These are phyloP conservation scores for Symphodus melops DNA, from an alignment of 2,113 vertebrate species.

Conservation along the genomic window DNA sequence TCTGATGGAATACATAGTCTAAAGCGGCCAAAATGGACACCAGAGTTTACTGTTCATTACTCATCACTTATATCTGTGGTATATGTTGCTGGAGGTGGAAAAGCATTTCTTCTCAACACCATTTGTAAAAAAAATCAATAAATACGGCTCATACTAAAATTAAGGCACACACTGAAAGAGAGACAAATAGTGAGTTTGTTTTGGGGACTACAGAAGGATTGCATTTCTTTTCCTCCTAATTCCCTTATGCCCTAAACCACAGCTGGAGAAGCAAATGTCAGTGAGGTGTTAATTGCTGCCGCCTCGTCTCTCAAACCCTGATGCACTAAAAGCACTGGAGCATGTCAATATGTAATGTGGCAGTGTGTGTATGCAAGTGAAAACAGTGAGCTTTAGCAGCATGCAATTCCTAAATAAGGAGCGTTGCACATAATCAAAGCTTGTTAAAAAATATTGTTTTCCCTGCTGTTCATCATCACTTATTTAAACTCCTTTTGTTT, in stretches of 20 bases:
- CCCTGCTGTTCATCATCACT: neutral
- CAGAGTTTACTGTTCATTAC: too few species aligned
- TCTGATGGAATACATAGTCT: too few species aligned
- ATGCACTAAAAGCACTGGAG: conserved; percentile 44
- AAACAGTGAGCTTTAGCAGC: conserved; percentile 11
- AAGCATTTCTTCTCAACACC: conserved; percentile 1
- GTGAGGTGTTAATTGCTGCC: conserved; percentile 69
- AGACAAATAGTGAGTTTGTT: conserved; percentile 11
- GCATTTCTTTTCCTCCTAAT: conserved; percentile 41
- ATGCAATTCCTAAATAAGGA: conserved; percentile 13
- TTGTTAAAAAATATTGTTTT: neutral
- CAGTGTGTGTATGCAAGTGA: conserved; percentile 32
- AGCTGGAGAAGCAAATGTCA: conserved; percentile 71
- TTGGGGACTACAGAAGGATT: conserved; percentile 22
- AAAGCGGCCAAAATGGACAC: too few species aligned
- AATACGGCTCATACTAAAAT: conserved; percentile 43
- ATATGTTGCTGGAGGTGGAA: too few species aligned
- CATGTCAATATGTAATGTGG: conserved; percentile 41
- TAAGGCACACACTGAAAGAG: neutral
- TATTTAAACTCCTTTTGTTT: neutral
- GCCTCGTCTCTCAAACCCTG: conserved; percentile 37
- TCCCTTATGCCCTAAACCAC: conserved; percentile 50
- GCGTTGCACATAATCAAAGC: neutral
- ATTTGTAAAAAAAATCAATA: conserved; percentile 30
- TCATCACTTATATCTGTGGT: too few species aligned